Evolutionary conservation across 1,140 invertebrate species (phyloP).

Genomic region (Musca domestica): DNA sequence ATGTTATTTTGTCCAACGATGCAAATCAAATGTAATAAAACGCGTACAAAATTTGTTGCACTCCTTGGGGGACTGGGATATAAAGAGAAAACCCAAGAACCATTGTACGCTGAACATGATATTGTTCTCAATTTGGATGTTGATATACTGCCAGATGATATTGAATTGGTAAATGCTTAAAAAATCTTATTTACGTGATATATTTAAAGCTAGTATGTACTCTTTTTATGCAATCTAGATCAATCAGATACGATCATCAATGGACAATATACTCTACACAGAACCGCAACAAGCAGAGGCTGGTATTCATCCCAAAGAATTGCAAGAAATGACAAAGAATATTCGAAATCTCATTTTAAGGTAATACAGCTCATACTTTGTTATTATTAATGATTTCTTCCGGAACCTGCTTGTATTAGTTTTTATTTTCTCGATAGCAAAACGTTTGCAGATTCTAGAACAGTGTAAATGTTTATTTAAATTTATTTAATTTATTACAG

Average conservation of each 20-base stretch:
- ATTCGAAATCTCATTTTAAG: slow-evolving; percentile 33
- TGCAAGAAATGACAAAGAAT: slow-evolving; percentile 26
- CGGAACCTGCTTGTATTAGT: too few species aligned
- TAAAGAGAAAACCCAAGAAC: slow-evolving; percentile 54
- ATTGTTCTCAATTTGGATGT: slow-evolving; percentile 75
- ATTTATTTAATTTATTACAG: slow-evolving; percentile 26
- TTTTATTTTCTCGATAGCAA: too few species aligned
- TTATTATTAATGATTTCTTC: slow-evolving; percentile 4
- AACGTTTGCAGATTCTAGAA: too few species aligned
- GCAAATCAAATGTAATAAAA: slow-evolving; percentile 66
- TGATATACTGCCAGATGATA: slow-evolving; percentile 65
- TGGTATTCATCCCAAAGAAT: slow-evolving; percentile 22
- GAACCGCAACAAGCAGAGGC: slow-evolving; percentile 50
- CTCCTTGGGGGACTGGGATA: slow-evolving; percentile 81
- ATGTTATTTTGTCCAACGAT: slow-evolving; percentile 79
- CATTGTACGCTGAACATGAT: slow-evolving; percentile 81
- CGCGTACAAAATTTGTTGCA: slow-evolving; percentile 65
- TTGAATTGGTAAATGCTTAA: slow-evolving; percentile 58
- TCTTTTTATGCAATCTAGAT: slow-evolving; percentile 53
- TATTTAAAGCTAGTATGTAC: not conserved
- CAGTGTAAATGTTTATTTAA: too few species aligned
- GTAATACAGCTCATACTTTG: slow-evolving; percentile 19
- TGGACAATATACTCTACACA: slow-evolving; percentile 59
- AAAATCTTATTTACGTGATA: too few species aligned
- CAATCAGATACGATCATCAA: slow-evolving; percentile 63